A percentile compares a stretch with the other conserved stretches of the same genome.
phyloP scores from a whole-genome alignment of 2,888 invertebrate species.

The Sinohyriopsis cumingii region DNA sequence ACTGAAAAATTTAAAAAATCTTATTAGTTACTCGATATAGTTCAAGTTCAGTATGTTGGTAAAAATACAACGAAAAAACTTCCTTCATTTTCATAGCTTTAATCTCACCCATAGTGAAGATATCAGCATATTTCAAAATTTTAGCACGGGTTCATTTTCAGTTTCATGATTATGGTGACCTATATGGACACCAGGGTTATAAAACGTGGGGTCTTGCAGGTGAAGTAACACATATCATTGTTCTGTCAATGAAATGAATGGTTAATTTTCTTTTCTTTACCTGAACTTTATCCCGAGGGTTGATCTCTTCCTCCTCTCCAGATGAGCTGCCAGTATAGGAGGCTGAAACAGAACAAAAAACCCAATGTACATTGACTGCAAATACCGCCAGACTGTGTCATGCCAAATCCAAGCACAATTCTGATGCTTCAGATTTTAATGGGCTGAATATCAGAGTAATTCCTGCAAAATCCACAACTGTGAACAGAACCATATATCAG shows the following conservation, averaged over 20 bases:
- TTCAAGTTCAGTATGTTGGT: too few relatives aligned
- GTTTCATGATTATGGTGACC: too few relatives aligned
- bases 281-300: conserved; percentile 86
- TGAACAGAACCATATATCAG: not conserved
- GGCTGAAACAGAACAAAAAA: conserved; percentile 69
- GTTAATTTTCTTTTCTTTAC: conserved; percentile 36
- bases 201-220: too few relatives aligned
- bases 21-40: too few relatives aligned
- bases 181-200: too few relatives aligned
- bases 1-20: too few relatives aligned
- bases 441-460: not conserved
- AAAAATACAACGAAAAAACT: too few relatives aligned
- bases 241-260: not conserved
- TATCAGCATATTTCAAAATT: too few relatives aligned
- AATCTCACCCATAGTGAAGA: too few relatives aligned
- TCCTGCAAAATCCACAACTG: not conserved
- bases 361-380: not conserved
- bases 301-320: conserved; percentile 88
- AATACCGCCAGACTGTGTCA: not conserved
- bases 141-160: too few relatives aligned
- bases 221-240: not conserved
- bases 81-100: too few relatives aligned
- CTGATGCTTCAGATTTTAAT: not conserved
- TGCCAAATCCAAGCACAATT: too few relatives aligned
- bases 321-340: conserved; percentile 88